Base-by-base conservation (phyloP, 1,140 invertebrate species). In the Drosophila setifemur region DNA sequence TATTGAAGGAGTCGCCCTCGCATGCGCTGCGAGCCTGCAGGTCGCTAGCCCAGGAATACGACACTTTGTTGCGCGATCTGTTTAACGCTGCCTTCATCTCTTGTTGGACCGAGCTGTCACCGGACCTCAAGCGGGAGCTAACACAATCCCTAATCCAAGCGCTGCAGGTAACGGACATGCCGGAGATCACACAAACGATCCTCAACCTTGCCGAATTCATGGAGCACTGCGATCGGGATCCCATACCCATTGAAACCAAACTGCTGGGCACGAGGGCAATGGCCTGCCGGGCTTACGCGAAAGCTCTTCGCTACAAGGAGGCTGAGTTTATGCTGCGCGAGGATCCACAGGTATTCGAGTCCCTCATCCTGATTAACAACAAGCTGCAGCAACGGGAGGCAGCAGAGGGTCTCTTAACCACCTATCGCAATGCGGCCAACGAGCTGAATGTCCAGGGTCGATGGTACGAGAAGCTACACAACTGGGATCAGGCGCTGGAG, bases 51-150 rank as follows among this genome's bases (percentile, higher is more conserved):
- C 97, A 99, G 90, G 96, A 96, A 4, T 98, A 99, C 91, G 96
- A 96, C 3, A 97, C 98, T 77, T 91, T 99, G 4, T 94, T 98
- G 0, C 93, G 97, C 25, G 98, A 99, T 88, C 91, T 99, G 14
- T 99, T 99, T 87, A 99, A 99, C 91, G 98, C 98, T 0, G 97
- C 98, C 0, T 99, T 99, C 91, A 97, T 99, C 2, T 99, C 98
- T 0, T 99, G 98, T 89, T 99, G 99, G 99, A 97, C 97, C 0
- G 97, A 99, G 91, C 91, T 99, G 1, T 95, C 94, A 42, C 94
- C 95, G 21, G 91, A 93, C 0, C 94, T 97, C 35, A 96, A 98
- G 74, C 92, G 95, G 42, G 97, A 99, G 89, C 91, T 99, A 0
- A 96, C 98, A 2, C 92, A 94, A 43, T 97, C 95, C 4, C 89